Conservation (phyloP, 2,888 invertebrate genomes). For the Archips crataeganus region DNA sequence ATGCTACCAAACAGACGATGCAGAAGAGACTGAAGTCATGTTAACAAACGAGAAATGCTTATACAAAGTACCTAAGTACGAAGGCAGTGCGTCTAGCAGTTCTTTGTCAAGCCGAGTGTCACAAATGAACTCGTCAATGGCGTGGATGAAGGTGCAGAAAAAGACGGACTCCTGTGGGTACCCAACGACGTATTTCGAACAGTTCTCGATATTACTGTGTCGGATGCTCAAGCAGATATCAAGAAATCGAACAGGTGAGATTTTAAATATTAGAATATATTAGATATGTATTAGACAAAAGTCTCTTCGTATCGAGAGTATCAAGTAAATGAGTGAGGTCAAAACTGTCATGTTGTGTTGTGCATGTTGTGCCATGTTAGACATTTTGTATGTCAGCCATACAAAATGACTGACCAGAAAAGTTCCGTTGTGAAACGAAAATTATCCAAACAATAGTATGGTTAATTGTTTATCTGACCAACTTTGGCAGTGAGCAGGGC, state of each 20-base stretch:
- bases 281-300: no score
- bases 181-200: conserved; percentile 82
- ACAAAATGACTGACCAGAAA: no score
- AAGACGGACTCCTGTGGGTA: conserved; percentile 73
- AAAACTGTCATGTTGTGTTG: no score
- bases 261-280: no score
- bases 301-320: no score
- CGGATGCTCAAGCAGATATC: conserved; percentile 87
- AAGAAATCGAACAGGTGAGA: conserved; percentile 84
- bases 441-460: no score
- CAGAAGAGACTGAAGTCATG: conserved; percentile 72
- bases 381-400: no score
- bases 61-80: conserved; percentile 74
- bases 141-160: conserved; percentile 85
- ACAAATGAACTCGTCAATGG: conserved; percentile 70
- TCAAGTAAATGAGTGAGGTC: no score
- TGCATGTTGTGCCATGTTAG: no score
- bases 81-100: conserved; percentile 65
- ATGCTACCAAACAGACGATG: conserved; percentile 70
- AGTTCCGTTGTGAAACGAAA: no score
- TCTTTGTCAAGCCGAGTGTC: conserved; percentile 73
- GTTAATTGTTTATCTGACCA: no score
- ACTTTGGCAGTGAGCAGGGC: no score
- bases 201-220: conserved; percentile 85
- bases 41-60: conserved; percentile 71